These are phyloP conservation scores for Brachyopa scutellaris DNA, from an alignment of 2,888 invertebrate genomes.

Conservation along the genomic window DNA sequence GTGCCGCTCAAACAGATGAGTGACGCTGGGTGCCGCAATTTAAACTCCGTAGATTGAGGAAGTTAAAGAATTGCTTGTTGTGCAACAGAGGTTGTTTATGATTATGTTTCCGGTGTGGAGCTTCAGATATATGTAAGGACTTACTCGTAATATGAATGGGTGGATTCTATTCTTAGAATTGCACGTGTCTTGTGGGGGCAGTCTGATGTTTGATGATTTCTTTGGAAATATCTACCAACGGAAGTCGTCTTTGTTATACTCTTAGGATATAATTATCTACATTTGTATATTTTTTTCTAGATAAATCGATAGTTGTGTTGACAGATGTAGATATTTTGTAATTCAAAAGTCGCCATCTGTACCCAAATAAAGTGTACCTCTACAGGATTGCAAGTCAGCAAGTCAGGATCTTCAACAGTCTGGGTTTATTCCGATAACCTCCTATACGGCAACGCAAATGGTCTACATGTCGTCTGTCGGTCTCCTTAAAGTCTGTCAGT, in stretches of 20 bases:
- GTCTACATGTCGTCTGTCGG: too few species aligned
- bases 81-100: slow-evolving; percentile 38
- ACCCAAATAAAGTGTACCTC: too few species aligned
- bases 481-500: too few species aligned
- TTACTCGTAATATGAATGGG: neutral
- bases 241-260: neutral
- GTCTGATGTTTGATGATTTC: neutral
- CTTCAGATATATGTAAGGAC: slow-evolving; percentile 38
- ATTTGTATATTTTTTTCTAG: neutral
- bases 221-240: neutral
- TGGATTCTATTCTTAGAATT: slow-evolving; percentile 14
- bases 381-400: too few species aligned
- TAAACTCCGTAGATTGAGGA: slow-evolving; percentile 62
- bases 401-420: too few species aligned
- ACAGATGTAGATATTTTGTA: too few species aligned
- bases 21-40: too few species aligned
- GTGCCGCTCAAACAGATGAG: slow-evolving; percentile 8
- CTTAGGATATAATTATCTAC: neutral
- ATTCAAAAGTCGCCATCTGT: too few species aligned
- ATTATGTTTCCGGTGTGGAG: slow-evolving; percentile 48
- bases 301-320: too few species aligned
- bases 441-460: too few species aligned
- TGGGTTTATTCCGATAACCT: too few species aligned
- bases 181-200: slow-evolving; percentile 8
- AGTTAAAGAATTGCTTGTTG: slow-evolving; percentile 22